Conservation (phyloP, 2,113 vertebrate species). For the Takifugu flavidus region DNA sequence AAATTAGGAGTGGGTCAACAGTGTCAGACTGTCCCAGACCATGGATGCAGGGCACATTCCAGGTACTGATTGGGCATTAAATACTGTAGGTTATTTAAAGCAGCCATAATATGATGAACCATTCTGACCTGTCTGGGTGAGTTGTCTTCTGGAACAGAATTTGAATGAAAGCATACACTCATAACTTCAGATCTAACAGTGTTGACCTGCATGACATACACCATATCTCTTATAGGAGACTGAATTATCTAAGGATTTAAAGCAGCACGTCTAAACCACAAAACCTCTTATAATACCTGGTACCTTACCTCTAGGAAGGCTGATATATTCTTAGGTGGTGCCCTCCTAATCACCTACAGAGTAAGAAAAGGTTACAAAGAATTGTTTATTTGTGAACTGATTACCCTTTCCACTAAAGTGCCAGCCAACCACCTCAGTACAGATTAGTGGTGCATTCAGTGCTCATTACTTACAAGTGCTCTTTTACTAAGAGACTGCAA, state of each 20-base stretch:
- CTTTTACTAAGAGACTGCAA: slow-evolving; percentile 6
- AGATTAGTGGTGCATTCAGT: slow-evolving; percentile 19
- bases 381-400: slow-evolving; percentile 33
- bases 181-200: slow-evolving; percentile 39
- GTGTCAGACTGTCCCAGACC: slow-evolving; percentile 62
- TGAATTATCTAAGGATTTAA: slow-evolving; percentile 25
- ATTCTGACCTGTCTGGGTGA: slow-evolving; percentile 53
- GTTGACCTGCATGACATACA: slow-evolving; percentile 13
- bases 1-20: slow-evolving; percentile 64
- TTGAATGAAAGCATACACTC: slow-evolving; percentile 55
- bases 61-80: slow-evolving; percentile 77
- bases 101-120: slow-evolving; percentile 55
- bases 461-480: slow-evolving; percentile 11
- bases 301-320: slow-evolving; percentile 69
- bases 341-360: slow-evolving; percentile 54
- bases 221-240: too few relatives aligned
- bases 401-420: slow-evolving; percentile 31
- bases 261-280: slow-evolving; percentile 49
- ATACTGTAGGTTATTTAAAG: slow-evolving; percentile 58
- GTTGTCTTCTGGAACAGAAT: slow-evolving; percentile 18
- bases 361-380: slow-evolving; percentile 30
- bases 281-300: slow-evolving; percentile 66
- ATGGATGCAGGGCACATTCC: slow-evolving; percentile 66
- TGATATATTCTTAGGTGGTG: slow-evolving; percentile 45
- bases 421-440: slow-evolving; percentile 1